Conservation (phyloP, 2,113 vertebrate genomes). For the Genyomyrus donnyi region DNA sequence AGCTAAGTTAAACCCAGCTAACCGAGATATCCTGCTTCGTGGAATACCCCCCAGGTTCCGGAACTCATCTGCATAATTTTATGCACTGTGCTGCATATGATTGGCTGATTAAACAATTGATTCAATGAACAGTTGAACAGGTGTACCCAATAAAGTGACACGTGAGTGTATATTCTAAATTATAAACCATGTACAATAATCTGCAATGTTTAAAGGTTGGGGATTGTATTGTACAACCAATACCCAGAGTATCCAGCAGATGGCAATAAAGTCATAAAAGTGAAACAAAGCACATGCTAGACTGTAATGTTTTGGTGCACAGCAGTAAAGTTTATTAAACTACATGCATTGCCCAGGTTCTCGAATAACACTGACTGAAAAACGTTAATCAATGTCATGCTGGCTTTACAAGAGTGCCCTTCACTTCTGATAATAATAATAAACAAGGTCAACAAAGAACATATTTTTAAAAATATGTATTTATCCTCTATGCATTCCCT, state of each 20-base stretch:
- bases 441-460: not conserved
- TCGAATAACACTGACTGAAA: not conserved
- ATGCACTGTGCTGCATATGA: not conserved
- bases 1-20: too few relatives aligned
- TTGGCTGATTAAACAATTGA: not conserved
- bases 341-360: not conserved
- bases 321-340: not conserved
- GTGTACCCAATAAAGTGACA: not conserved
- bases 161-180: not conserved
- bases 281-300: not conserved
- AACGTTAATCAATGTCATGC: not conserved
- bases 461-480: not conserved
- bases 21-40: too few relatives aligned
- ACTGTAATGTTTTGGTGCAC: not conserved
- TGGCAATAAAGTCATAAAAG: constrained; percentile 6
- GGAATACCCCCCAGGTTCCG: not conserved
- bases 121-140: not conserved
- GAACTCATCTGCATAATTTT: not conserved
- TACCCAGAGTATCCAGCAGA: not conserved
- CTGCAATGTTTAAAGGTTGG: not conserved
- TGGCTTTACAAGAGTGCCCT: not conserved
- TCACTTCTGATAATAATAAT: not conserved
- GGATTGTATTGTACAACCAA: not conserved
- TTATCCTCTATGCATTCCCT: not conserved
- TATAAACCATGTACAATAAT: not conserved